Conservation (phyloP, 2,797 vertebrate genomes). For the Anas bernieri region DNA sequence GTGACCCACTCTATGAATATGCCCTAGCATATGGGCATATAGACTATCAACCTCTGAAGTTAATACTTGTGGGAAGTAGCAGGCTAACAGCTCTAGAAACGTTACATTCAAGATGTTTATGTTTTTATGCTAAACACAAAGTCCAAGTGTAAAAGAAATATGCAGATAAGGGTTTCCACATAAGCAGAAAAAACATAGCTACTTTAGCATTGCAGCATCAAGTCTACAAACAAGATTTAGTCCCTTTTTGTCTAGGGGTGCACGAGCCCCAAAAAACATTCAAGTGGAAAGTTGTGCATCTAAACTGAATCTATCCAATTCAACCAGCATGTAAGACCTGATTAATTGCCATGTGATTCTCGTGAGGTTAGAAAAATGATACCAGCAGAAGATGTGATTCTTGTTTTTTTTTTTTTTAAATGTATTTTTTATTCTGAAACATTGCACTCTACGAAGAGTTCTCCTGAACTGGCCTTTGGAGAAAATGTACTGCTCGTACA, state of each 20-base stretch:
- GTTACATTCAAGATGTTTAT: background rate
- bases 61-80: background rate
- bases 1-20: background rate
- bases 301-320: background rate
- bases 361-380: background rate
- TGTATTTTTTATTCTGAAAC: background rate
- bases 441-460: background rate
- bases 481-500: background rate
- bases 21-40: background rate
- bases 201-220: background rate
- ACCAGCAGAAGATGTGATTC: background rate
- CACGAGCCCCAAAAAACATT: background rate
- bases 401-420: background rate
- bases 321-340: background rate
- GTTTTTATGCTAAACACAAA: background rate
- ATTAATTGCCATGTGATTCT: background rate
- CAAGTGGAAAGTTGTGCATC: background rate
- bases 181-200: background rate
- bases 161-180: background rate
- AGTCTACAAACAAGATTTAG: background rate
- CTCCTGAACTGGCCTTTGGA: background rate
- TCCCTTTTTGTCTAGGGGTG: background rate
- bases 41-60: background rate
- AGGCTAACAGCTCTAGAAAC: conserved; percentile 7
- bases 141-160: background rate